Evolutionary conservation across 2,113 vertebrate genomes (phyloP).

Genomic region (Nothoprocta perdicaria): DNA sequence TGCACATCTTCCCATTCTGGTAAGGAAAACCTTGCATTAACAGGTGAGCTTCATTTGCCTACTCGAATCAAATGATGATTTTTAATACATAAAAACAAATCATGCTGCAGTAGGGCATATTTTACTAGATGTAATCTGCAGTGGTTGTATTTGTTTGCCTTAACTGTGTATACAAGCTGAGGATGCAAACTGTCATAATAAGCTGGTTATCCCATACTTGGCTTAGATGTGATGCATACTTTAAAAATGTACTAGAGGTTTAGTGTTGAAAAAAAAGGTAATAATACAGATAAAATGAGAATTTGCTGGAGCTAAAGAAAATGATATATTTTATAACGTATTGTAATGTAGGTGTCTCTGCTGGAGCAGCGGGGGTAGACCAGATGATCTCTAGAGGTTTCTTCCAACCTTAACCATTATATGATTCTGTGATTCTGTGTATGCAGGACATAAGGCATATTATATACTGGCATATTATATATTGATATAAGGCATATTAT

Average conservation of each 20-base stretch:
- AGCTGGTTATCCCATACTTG: not conserved
- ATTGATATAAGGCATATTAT: not conserved
- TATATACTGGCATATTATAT: too few species aligned
- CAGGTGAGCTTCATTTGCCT: conserved; percentile 6
- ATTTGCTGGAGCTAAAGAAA: not conserved
- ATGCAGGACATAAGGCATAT: too few species aligned
- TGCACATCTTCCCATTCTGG: not conserved
- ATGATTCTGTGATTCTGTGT: too few species aligned
- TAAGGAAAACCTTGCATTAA: not conserved
- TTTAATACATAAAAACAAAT: not conserved
- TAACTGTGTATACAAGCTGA: not conserved
- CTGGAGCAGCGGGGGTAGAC: too few species aligned
- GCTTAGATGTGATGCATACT: not conserved
- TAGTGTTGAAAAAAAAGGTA: not conserved
- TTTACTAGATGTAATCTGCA: not conserved
- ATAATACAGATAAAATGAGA: not conserved
- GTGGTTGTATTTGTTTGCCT: not conserved
- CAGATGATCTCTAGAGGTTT: too few species aligned
- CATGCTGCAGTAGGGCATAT: not conserved
- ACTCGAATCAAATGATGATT: not conserved
- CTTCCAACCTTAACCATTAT: too few species aligned
- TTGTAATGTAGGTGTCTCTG: too few species aligned
- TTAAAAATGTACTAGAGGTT: not conserved
- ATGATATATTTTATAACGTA: not conserved
- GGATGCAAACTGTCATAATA: not conserved